Evolutionary conservation across 35 echinoderm and acorn worm genomes (phyloP).

Genomic region (Lytechinus variegatus): DNA sequence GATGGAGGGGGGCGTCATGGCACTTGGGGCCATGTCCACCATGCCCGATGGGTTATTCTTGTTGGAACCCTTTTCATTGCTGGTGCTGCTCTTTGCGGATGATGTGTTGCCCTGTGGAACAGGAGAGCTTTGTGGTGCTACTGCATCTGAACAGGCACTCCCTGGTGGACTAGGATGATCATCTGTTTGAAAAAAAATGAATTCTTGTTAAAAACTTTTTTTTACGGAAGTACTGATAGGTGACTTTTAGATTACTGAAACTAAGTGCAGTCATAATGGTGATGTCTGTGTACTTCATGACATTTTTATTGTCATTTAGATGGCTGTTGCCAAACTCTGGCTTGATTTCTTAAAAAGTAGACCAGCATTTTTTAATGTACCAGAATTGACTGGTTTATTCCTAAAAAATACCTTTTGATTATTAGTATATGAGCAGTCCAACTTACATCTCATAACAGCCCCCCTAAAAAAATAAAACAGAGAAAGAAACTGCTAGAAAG

Average conservation of each 20-base stretch:
- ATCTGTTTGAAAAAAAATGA: background rate
- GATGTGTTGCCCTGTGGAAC: background rate
- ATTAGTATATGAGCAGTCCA: background rate
- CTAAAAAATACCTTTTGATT: background rate
- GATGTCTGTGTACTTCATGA: too few species aligned
- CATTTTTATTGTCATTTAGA: too few species aligned
- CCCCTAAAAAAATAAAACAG: too few species aligned
- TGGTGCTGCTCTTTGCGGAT: background rate
- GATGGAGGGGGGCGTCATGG: slow-evolving; percentile 37
- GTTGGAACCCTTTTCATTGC: background rate
- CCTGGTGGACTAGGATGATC: slow-evolving; percentile 26
- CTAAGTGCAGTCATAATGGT: too few species aligned
- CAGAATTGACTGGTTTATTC: too few species aligned
- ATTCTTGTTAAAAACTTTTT: background rate
- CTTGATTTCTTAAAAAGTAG: too few species aligned
- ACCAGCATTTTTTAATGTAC: too few species aligned
- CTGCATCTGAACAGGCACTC: slow-evolving; percentile 31
- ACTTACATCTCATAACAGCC: too few species aligned
- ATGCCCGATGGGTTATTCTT: background rate
- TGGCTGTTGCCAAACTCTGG: too few species aligned
- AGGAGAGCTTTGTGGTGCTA: slow-evolving; percentile 49
- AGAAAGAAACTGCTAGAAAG: too few species aligned
- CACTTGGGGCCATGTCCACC: background rate
- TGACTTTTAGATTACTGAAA: too few species aligned
- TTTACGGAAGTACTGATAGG: too few species aligned